These are phyloP conservation scores for Hydractinia symbiolongicarpus DNA, from an alignment of 30 jellyfish, hydroid and myxozoan species.

Conservation along the genomic window DNA sequence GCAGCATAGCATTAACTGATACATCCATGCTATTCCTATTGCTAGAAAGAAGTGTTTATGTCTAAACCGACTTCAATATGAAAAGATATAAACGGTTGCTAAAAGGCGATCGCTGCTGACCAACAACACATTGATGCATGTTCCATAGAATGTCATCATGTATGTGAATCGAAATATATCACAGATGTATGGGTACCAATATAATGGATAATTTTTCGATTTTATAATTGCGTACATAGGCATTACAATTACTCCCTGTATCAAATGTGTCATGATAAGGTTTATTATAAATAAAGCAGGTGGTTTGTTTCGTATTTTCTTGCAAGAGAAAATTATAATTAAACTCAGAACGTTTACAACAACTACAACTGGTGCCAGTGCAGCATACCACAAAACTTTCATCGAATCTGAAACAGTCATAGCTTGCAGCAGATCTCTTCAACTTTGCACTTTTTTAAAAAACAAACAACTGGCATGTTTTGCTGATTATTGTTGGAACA, in stretches of 20 bases:
- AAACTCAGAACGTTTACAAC: constrained; percentile 8
- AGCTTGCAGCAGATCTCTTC: not conserved
- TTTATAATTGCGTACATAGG: constrained; percentile 28
- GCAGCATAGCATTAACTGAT: constrained; percentile 8
- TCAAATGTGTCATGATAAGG: constrained; percentile 29
- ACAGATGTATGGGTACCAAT: constrained; percentile 17
- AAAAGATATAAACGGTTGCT: constrained; percentile 14
- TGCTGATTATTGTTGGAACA: not conserved
- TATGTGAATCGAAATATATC: constrained; percentile 34
- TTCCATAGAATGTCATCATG: constrained; percentile 37
- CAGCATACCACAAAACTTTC: constrained; percentile 11
- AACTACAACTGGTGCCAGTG: not conserved
- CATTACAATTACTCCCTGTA: constrained; percentile 37
- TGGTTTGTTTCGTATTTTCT: constrained; percentile 17
- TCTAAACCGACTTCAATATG: not conserved
- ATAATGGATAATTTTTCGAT: not conserved
- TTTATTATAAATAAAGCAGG: constrained; percentile 8
- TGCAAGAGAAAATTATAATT: constrained; percentile 8
- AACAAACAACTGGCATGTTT: too few species aligned
- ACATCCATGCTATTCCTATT: constrained; percentile 24
- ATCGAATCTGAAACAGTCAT: not conserved
- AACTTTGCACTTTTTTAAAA: not conserved
- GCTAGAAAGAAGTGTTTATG: not conserved
- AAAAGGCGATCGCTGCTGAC: constrained; percentile 33
- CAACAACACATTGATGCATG: constrained; percentile 29